These are phyloP conservation scores for Brachymystax lenok DNA, from an alignment of 2,797 vertebrate genomes.

Conservation along the genomic window DNA sequence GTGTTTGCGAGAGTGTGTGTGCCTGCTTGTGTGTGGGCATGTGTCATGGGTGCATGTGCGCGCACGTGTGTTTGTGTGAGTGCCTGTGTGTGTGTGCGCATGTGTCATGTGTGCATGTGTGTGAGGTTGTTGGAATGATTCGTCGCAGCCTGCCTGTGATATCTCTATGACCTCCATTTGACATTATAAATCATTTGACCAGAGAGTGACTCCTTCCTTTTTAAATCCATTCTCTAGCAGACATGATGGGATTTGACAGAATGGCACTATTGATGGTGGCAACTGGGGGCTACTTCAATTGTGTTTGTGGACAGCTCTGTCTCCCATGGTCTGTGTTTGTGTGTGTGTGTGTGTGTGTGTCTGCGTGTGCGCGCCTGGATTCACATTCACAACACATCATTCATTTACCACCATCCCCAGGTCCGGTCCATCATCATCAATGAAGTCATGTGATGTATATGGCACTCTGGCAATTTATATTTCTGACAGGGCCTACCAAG, in stretches of 20 bases:
- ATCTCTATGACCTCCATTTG: constrained; percentile 46
- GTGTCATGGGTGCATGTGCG: too few relatives aligned
- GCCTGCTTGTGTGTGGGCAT: too few relatives aligned
- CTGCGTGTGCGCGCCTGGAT: constrained; percentile 22
- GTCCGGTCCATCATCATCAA: constrained; percentile 71
- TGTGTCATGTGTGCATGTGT: not conserved
- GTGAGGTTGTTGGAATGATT: not conserved
- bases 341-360: too few relatives aligned
- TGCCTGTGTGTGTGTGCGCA: too few relatives aligned
- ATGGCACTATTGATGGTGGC: constrained; percentile 51
- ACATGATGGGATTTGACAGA: constrained; percentile 47
- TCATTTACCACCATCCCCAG: constrained; percentile 69
- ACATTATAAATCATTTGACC: constrained; percentile 49
- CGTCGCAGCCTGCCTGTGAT: not conserved
- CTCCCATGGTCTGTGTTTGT: constrained; percentile 37
- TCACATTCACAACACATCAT: constrained; percentile 72
- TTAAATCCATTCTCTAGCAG: constrained; percentile 34
- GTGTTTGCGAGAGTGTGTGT: too few relatives aligned
- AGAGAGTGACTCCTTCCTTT: too few relatives aligned
- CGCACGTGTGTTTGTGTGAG: too few relatives aligned
- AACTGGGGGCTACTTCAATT: constrained; percentile 58
- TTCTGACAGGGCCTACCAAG: constrained; percentile 44
- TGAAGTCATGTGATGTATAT: constrained; percentile 63
- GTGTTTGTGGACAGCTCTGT: constrained; percentile 56
- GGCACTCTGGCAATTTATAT: constrained; percentile 48